phyloP scores from a whole-genome alignment of 1,140 invertebrate genomes.

The Drosophila sp. region DNA sequence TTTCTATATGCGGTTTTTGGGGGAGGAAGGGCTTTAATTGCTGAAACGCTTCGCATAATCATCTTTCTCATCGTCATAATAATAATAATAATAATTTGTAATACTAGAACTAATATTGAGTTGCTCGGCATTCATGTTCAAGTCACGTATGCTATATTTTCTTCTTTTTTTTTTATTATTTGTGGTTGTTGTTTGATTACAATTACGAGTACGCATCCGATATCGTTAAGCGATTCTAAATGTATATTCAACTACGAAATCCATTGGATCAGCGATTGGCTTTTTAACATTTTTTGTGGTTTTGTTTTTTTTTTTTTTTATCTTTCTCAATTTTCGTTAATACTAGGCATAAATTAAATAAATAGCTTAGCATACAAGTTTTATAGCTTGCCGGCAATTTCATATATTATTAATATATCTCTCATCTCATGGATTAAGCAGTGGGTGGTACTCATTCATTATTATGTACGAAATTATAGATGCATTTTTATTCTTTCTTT shows the following conservation, averaged over 20 bases:
- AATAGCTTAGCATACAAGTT: slow-evolving; percentile 75
- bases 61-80: not conserved
- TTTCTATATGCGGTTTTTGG: slow-evolving; percentile 22
- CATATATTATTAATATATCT: slow-evolving; percentile 55
- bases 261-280: slow-evolving; percentile 63
- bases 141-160: slow-evolving; percentile 46
- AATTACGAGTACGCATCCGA: slow-evolving; percentile 65
- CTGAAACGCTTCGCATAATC: slow-evolving; percentile 45
- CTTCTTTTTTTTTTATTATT: slow-evolving; percentile 20
- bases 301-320: slow-evolving; percentile 24
- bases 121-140: slow-evolving; percentile 78
- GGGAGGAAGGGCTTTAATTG: slow-evolving; percentile 15
- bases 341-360: slow-evolving; percentile 80
- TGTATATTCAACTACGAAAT: slow-evolving; percentile 76
- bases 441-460: slow-evolving; percentile 51
- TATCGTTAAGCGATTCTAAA: slow-evolving; percentile 71
- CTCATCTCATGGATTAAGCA: slow-evolving; percentile 59
- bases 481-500: slow-evolving; percentile 32
- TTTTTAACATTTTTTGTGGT: slow-evolving; percentile 38
- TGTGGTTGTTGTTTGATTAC: slow-evolving; percentile 50
- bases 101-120: slow-evolving; percentile 79
- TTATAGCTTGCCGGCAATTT: slow-evolving; percentile 67
- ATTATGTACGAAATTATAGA: slow-evolving; percentile 62
- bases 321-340: slow-evolving; percentile 44
- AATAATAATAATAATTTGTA: slow-evolving; percentile 68